Evolutionary conservation across 2,113 vertebrate species (phyloP).

Genomic region (Eolophus roseicapilla): DNA sequence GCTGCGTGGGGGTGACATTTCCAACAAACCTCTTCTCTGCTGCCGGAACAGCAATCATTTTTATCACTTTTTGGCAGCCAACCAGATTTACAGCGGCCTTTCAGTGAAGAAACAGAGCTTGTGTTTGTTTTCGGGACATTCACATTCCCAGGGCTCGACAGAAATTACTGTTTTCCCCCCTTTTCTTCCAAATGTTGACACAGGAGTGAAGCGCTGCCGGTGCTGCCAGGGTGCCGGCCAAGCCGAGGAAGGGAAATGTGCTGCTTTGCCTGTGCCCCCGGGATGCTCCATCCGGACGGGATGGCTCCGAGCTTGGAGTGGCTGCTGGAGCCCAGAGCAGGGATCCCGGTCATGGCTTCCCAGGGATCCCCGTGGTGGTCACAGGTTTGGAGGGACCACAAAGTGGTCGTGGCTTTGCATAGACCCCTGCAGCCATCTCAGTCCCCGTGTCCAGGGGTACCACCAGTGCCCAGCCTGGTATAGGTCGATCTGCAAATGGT

Average conservation of each 20-base stretch:
- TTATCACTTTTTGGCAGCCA: constrained; percentile 59
- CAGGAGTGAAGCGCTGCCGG: constrained; percentile 6
- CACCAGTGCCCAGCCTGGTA: not conserved
- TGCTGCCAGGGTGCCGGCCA: not conserved
- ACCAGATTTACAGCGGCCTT: constrained; percentile 42
- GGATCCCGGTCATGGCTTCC: not conserved
- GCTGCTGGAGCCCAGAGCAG: not conserved
- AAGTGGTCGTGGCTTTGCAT: not conserved
- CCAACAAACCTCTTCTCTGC: constrained; percentile 34
- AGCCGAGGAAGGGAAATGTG: not conserved
- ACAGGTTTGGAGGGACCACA: not conserved
- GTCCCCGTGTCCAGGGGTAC: not conserved
- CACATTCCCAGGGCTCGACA: constrained; percentile 45
- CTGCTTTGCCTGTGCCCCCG: not conserved
- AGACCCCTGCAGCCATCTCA: not conserved
- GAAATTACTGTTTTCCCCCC: not conserved
- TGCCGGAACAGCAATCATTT: constrained; percentile 51
- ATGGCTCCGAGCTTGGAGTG: not conserved
- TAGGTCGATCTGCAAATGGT: not conserved
- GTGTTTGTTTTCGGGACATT: constrained; percentile 44
- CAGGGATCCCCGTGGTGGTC: not conserved
- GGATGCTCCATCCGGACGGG: not conserved
- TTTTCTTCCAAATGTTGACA: constrained; percentile 62
- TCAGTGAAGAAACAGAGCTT: constrained; percentile 60
- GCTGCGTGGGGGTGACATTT: not conserved